phyloP scores from a whole-genome alignment of 2,113 vertebrate genomes.

The Pholis gunnellus region DNA sequence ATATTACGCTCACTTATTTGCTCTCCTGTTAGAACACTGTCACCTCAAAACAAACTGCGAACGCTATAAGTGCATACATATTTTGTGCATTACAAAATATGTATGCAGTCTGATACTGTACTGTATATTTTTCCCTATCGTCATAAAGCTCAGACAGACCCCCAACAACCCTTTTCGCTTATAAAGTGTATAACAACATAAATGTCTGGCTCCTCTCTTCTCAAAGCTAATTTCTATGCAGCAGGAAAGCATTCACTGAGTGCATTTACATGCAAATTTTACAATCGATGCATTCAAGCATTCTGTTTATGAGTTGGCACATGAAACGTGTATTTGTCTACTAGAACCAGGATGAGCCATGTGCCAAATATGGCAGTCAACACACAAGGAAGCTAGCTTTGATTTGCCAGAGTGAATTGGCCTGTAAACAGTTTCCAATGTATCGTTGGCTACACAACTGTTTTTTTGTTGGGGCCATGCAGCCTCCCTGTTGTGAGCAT shows the following conservation, averaged over 20 bases:
- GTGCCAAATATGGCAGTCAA: not conserved
- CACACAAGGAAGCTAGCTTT: not conserved
- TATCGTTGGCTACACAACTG: not conserved
- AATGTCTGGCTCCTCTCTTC: not conserved
- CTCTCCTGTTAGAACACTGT: not conserved
- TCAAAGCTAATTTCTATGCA: not conserved
- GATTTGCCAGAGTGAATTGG: not conserved
- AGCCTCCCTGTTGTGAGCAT: not conserved
- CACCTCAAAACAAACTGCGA: not conserved
- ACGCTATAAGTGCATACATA: not conserved
- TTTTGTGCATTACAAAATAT: not conserved
- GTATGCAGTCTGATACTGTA: not conserved
- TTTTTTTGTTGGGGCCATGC: not conserved
- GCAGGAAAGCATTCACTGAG: not conserved
- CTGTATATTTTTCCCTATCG: not conserved
- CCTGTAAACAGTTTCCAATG: not conserved
- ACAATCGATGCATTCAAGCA: not conserved
- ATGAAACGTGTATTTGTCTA: not conserved
- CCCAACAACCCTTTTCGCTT: not conserved
- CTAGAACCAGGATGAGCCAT: not conserved
- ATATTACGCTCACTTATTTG: slow-evolving; percentile 13
- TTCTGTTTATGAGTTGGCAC: slow-evolving; percentile 3
- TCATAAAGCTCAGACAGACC: not conserved
- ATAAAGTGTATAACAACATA: not conserved
- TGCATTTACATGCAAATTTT: slow-evolving; percentile 7